Evolutionary conservation across 1,140 invertebrate species (phyloP).

Genomic region (Hirudo medicinalis): DNA sequence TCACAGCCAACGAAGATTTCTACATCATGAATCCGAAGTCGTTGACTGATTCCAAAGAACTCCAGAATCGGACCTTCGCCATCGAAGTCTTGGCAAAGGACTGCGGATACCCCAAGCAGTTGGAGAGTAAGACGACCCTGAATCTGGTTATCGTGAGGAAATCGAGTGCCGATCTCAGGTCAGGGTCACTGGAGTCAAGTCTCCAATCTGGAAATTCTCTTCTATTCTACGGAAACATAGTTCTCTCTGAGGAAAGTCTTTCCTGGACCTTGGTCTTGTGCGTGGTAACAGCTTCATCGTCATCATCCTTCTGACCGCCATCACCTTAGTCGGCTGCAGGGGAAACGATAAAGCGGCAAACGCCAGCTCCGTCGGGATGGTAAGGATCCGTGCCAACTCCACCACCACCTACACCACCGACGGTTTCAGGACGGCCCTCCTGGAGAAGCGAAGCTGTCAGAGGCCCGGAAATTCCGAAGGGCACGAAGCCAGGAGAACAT

Average conservation of each 20-base stretch:
- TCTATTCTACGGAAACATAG: not conserved
- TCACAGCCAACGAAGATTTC: not conserved
- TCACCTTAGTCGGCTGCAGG: constrained; percentile 7
- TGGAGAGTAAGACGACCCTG: not conserved
- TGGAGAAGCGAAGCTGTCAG: not conserved
- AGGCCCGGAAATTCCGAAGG: not conserved
- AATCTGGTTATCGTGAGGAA: not conserved
- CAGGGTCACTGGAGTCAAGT: not conserved
- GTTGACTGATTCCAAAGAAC: not conserved
- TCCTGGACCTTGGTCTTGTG: constrained; percentile 1
- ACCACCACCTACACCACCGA: not conserved
- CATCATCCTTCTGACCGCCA: constrained; percentile 14
- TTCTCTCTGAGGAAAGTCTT: not conserved
- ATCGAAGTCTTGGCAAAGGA: not conserved
- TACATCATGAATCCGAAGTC: not conserved
- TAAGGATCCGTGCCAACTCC: not conserved
- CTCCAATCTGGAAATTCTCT: not conserved
- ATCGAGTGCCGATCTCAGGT: not conserved
- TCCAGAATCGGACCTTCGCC: constrained; percentile 4
- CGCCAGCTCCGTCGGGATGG: not conserved
- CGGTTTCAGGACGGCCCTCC: not conserved
- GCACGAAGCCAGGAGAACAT: too few species aligned
- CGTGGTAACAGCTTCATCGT: constrained; percentile 9
- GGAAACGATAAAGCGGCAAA: not conserved
- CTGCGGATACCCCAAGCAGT: not conserved